Evolutionary conservation across 2,888 invertebrate genomes (phyloP), one percentile per base, ranked within the genome.

Genomic region (Yponomeuta plumbellus): DNA sequence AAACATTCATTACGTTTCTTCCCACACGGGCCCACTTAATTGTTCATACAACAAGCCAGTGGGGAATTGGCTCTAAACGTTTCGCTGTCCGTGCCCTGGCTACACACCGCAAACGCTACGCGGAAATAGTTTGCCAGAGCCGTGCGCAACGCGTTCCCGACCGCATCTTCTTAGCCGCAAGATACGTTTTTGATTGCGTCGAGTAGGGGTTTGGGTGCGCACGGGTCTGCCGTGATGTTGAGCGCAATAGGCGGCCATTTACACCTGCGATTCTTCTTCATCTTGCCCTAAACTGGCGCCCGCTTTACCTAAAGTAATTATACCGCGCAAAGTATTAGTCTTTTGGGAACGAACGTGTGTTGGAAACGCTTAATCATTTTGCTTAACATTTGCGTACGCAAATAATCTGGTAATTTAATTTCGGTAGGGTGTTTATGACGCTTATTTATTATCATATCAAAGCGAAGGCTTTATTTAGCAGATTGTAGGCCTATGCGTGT

Each of bases 241-340:
- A 83, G 83, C 85, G 82, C 86, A 83, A 85, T 86, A 84, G 84
- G 77, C 81, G 84, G 79, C 84, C 83, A 83, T 88, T 88, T 87
- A 88, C 88, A 88, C 88, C 88, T 89, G 87, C 84, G 85, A 88
- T 88, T 88, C 88, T 88, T 88, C 89, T 90, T 87, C 87, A 86
- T 89, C 88, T 88, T 86, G 79, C 85, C 84, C 84, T 86, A 85
- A 89, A 86, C 84, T 80, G 88, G 84, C 83, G 80, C 81, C 83
- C 84, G 80, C 77, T 89, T 87, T 86, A 82, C 85, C 84, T 85
- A 85, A 88, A 86, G 84, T 87, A 89, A 90, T 90, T 89, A 90
- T 85, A 82, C 84, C 81, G 84, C 81, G 86, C 86, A 88, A 88
- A 84, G 82, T 86, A 88, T 89, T 89, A 88, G 88, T 87, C 88